These are phyloP conservation scores for Callinectes sapidus DNA, from an alignment of 2,888 invertebrate species.

Conservation along the genomic window DNA sequence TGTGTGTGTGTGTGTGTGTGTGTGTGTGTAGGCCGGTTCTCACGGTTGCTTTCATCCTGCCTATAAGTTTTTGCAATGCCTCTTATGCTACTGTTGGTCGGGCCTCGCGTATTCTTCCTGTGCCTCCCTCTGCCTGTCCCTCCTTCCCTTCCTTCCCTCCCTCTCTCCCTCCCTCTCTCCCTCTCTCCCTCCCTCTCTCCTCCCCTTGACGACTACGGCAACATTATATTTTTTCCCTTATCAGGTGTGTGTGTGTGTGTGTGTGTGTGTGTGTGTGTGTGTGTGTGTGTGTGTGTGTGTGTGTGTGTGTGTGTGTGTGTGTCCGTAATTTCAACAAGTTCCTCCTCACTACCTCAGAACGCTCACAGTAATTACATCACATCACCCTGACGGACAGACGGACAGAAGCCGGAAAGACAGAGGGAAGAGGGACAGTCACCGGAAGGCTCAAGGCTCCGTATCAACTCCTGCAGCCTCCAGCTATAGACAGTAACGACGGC, in stretches of 20 bases:
- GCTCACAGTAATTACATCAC: not conserved
- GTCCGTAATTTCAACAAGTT: not conserved
- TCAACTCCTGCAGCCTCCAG: not conserved
- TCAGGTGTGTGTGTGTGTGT: not conserved
- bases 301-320: not conserved
- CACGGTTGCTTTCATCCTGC: not conserved
- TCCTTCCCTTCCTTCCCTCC: not conserved
- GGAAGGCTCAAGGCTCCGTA: not conserved
- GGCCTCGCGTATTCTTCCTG: not conserved
- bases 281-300: slow-evolving; percentile 1
- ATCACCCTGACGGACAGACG: not conserved
- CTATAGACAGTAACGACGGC: slow-evolving; percentile 10
- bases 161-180: not conserved
- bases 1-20: slow-evolving; percentile 20
- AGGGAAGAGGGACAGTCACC: not conserved
- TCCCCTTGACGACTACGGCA: not conserved
- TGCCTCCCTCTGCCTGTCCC: slow-evolving; percentile 12
- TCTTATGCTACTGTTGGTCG: not conserved
- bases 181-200: too few relatives aligned
- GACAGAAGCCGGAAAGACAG: not conserved
- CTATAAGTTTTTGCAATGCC: slow-evolving; percentile 14
- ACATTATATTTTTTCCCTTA: not conserved
- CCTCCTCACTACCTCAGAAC: not conserved
- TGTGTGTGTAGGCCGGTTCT: slow-evolving; percentile 2
- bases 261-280: not conserved